A percentile compares a stretch with the other conserved stretches of the same genome.
Conservation (phyloP, 1,140 invertebrate genomes). For the Vanessa atalanta region DNA sequence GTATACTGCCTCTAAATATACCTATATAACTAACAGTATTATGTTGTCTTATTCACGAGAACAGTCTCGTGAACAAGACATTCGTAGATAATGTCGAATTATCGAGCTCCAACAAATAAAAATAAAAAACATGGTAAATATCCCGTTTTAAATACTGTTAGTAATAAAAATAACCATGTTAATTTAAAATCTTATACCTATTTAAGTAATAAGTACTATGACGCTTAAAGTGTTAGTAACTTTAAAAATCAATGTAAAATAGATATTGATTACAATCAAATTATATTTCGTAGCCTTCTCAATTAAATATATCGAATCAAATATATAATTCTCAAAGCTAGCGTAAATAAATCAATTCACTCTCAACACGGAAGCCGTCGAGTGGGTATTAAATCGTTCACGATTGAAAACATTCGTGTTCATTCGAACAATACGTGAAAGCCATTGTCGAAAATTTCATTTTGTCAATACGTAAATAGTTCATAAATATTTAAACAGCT, state of each 20-base stretch:
- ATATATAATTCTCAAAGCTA: constrained; percentile 1
- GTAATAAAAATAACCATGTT: too few relatives aligned
- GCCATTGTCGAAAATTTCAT: constrained; percentile 65
- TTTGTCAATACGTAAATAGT: constrained; percentile 74
- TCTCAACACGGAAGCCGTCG: constrained; percentile 52
- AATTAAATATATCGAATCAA: neutral
- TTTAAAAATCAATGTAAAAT: neutral
- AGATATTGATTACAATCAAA: neutral
- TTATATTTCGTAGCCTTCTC: neutral
- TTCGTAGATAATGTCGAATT: too few relatives aligned
- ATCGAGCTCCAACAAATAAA: too few relatives aligned
- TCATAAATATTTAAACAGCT: constrained; percentile 75
- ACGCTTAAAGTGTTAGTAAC: too few relatives aligned
- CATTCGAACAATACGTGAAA: constrained; percentile 43
- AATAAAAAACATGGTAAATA: too few relatives aligned
- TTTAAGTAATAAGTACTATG: too few relatives aligned
- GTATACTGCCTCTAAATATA: too few relatives aligned
- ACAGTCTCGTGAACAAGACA: too few relatives aligned
- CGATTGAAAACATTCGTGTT: constrained; percentile 47
- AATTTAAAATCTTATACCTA: too few relatives aligned
- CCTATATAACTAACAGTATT: too few relatives aligned
- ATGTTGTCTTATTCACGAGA: too few relatives aligned
- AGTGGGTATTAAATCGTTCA: constrained; percentile 59
- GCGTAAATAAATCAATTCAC: constrained; percentile 17
- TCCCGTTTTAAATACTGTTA: too few relatives aligned